A percentile compares a stretch with the other conserved stretches of the same genome.
phyloP scores from a whole-genome alignment of 2,888 invertebrate species.

The Hemaris fuciformis region DNA sequence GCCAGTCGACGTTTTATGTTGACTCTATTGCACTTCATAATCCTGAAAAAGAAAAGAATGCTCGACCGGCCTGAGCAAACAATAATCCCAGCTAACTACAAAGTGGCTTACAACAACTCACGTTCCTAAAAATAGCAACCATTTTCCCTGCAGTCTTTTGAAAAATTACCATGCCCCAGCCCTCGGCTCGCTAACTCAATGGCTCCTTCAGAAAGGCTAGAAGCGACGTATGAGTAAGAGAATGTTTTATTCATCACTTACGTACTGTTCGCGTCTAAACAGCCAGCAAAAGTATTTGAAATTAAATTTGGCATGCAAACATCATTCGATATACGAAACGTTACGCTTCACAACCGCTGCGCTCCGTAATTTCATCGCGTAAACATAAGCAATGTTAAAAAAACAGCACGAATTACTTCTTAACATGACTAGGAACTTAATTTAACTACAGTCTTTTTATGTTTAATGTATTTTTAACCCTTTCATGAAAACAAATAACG shows the following conservation, averaged over 20 bases:
- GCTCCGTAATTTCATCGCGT: not conserved
- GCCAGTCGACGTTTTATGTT: too few species aligned
- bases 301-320: slow-evolving; percentile 76
- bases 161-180: not conserved
- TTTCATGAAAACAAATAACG: too few species aligned
- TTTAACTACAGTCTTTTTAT: not conserved
- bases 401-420: not conserved
- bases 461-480: not conserved
- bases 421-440: not conserved
- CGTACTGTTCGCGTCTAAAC: slow-evolving; percentile 67
- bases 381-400: not conserved
- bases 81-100: too few species aligned
- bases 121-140: not conserved
- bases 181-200: slow-evolving; percentile 19
- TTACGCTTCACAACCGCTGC: not conserved
- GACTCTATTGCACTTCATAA: too few species aligned
- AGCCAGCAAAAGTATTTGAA: slow-evolving; percentile 62
- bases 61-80: too few species aligned
- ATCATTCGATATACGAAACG: slow-evolving; percentile 35
- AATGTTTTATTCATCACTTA: slow-evolving; percentile 76
- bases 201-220: slow-evolving; percentile 49
- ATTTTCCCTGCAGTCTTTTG: not conserved
- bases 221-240: slow-evolving; percentile 64
- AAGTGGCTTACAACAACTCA: too few species aligned
- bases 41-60: too few species aligned